Evolutionary conservation across 2,888 invertebrate genomes (phyloP), one percentile per base, ranked within the genome.

Genomic region (Drosophila imparisetae): DNA sequence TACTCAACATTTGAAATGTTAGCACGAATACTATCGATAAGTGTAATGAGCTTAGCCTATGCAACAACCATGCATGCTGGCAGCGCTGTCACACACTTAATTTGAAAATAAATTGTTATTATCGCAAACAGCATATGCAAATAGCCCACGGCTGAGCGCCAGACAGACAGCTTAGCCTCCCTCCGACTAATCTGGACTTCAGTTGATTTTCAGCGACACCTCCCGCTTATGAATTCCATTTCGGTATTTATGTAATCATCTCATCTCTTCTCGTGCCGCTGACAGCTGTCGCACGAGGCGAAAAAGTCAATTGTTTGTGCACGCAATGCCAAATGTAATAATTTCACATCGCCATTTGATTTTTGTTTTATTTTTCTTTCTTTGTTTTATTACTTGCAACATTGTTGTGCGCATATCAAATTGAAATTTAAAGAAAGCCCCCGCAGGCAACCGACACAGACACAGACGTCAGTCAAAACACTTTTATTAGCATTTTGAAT

Each of bases 401-500:
- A 53, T 36, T 67, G 60, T 65, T 63, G 78, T 30, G 64, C 58
- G 55, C 49, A 61, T 67, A 58, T 75, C 57, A 70, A 71, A 74
- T 66, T 61, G 59, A 52, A 69, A 72, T 45, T 45, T 61, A 66
- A 66, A 69, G 65, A 66, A 72, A 79, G 49, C 63, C 53, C 38
- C 34, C 30, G 60, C 66, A 29, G 48, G 67, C 55, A 40, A 29
- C 27, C 34, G 42, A 34, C 40, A 34, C 42, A 48, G 42, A 52
- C 69, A 38, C 61, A 52, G 50, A 21, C 67, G 71, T 3, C 69
- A 58, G 52, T 38, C 52, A 50, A 74, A 66, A 34, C 66, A 66
- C 60, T 45, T 69, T 82, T 80, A 88, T 85, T 88, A 74, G 67
- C 86, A 85, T 87, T 78, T 83, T 78, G 70, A 89, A 81, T 85